A percentile compares a stretch with the other conserved stretches of the same genome.
phyloP scores from a whole-genome alignment of 2,113 vertebrate genomes.

The cat (Felis catus) region DNA sequence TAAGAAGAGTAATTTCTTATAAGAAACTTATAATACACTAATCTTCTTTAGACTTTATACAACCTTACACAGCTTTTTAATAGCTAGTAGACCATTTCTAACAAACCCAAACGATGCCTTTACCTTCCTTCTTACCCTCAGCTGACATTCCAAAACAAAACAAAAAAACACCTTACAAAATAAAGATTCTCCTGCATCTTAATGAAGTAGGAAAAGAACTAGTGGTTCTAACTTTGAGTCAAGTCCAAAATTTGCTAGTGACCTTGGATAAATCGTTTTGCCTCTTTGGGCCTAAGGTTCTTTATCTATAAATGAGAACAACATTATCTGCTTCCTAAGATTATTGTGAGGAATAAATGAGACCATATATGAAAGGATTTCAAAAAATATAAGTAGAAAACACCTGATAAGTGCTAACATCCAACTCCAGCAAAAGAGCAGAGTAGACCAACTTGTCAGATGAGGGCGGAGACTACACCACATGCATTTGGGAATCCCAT shows the following conservation, averaged over 20 bases:
- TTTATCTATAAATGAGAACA: not conserved
- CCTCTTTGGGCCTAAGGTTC: not conserved
- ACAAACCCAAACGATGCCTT: not conserved
- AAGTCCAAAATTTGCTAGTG: not conserved
- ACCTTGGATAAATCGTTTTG: not conserved
- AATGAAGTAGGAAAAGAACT: not conserved
- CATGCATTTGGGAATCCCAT: not conserved
- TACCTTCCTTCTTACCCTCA: not conserved
- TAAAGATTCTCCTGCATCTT: not conserved
- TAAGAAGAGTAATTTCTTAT: not conserved
- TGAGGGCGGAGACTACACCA: not conserved
- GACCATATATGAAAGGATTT: not conserved
- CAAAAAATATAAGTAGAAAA: not conserved
- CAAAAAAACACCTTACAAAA: not conserved
- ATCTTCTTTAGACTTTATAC: not conserved
- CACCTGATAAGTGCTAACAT: not conserved
- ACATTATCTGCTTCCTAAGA: not conserved
- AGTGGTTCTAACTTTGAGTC: not conserved
- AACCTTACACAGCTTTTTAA: not conserved
- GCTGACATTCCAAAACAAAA: not conserved
- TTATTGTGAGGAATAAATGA: not conserved
- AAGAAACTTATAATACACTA: not conserved
- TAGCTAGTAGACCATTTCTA: not conserved
- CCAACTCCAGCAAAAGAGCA: not conserved
- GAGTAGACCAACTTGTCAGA: not conserved